Conservation (phyloP, 1,140 invertebrate genomes). For the Phenacoccus solenopsis region DNA sequence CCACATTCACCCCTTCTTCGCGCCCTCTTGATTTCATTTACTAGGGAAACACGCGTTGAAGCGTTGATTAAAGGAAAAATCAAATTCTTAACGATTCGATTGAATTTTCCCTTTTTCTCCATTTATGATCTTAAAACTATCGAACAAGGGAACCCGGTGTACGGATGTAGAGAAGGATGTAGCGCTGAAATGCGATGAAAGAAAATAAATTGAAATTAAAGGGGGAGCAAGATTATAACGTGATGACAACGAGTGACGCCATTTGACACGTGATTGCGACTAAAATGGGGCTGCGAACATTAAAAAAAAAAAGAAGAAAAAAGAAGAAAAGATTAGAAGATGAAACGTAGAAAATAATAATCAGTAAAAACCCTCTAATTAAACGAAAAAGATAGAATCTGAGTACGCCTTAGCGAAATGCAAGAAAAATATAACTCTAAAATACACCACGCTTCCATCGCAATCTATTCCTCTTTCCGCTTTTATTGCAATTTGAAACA, state of each 20-base stretch:
- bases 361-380: neutral
- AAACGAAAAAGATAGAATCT: neutral
- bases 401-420: neutral
- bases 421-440: neutral
- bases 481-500: neutral
- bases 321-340: neutral
- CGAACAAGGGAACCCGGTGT: no score
- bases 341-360: neutral
- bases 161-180: neutral
- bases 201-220: neutral
- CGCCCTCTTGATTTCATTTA: no score
- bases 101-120: neutral
- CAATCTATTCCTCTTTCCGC: neutral
- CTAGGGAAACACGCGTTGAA: no score
- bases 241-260: neutral
- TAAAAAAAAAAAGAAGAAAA: neutral
- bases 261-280: neutral
- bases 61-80: no score
- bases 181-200: neutral
- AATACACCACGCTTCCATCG: neutral
- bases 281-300: neutral
- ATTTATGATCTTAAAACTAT: no score
- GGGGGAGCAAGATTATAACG: neutral
- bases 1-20: no score
- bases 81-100: neutral